These are phyloP conservation scores for Miltochrista miniata DNA, from an alignment of 2,888 invertebrate species.

Conservation along the genomic window DNA sequence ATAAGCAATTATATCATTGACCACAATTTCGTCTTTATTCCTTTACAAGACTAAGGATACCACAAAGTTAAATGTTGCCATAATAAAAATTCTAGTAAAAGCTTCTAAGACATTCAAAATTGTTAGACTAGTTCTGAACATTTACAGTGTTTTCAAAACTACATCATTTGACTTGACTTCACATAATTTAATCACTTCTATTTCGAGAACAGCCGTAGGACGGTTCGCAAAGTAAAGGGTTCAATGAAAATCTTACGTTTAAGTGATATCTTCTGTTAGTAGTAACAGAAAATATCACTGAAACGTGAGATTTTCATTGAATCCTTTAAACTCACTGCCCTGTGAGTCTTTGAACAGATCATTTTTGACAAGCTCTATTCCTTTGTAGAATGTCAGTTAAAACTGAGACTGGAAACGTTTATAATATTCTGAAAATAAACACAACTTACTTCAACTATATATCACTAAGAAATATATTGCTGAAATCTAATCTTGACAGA, in stretches of 20 bases:
- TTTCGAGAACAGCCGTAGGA: no score
- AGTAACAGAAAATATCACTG: conserved; percentile 3
- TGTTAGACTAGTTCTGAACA: no score
- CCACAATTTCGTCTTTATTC: no score
- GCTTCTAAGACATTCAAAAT: no score
- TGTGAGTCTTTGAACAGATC: conserved; percentile 5
- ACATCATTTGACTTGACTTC: no score
- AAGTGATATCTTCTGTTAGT: conserved; percentile 2
- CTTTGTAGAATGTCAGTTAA: conserved; percentile 1
- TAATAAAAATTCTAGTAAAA: no score
- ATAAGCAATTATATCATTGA: no score
- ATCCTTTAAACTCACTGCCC: conserved; percentile 4
- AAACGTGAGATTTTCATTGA: conserved; percentile 10
- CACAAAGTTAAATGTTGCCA: no score
- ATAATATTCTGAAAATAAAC: neutral
- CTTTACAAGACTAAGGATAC: no score
- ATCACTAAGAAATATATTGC: conserved; percentile 12
- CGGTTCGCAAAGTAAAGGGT: no score
- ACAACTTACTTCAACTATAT: conserved; percentile 11
- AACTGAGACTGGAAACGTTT: conserved; percentile 2
- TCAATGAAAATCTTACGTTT: conserved; percentile 9
- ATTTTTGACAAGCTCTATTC: conserved; percentile 5
- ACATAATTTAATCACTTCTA: no score
- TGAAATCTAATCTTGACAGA: conserved; percentile 30
- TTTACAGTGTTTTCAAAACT: no score